Base-by-base conservation (phyloP, 2,888 invertebrate species). In the Odontocolon sp. region DNA sequence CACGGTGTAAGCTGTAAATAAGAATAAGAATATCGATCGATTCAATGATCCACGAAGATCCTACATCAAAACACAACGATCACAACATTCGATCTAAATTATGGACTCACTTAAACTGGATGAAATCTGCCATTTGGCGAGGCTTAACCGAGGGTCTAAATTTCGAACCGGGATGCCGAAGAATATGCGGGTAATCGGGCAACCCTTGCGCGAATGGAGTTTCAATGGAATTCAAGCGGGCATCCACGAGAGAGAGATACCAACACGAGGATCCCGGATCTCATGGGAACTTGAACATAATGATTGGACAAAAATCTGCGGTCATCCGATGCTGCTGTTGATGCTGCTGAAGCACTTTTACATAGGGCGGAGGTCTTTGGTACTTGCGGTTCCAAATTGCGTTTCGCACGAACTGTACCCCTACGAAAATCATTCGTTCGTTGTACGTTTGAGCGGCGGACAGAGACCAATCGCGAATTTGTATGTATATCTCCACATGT, bases 231-330 rank as follows among this genome's bases (percentile, higher is more conserved):
- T 67, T 73, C 66, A 45, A 57, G 38, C 4, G 38, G 47, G 33
- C 50, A 64, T 36, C 40, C 52, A 52, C 47, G 73, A 59, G 66
- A 66, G 68, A 68, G 73, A 59, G 47, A 54, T 61, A 70, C 42
- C 50, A 31, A 40, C 67, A 28, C 47, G 16, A 21, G 28, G 14
- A 57, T 57, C 56, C 52, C 23, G 42, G 67, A 59, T 73, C 73
- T 59, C 73, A 67, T 45, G 73, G 73, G 59, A 73, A 67, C 52
- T 59, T 23, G 73, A 59, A 73, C 59, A 73, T 73, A 73, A 73
- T 73, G 73, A 73, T 52, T 67, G 59, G 59, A 67, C 73, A 52
- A 11, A 66, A 66, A 73, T 73, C 73, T 73, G 73, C 73, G 73
- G 73, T 73, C 52, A 67, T 67, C 73, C 23, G 66, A n/a, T n/a